Conservation (phyloP, 2,113 vertebrate genomes). For the Australoheros scitulus region DNA sequence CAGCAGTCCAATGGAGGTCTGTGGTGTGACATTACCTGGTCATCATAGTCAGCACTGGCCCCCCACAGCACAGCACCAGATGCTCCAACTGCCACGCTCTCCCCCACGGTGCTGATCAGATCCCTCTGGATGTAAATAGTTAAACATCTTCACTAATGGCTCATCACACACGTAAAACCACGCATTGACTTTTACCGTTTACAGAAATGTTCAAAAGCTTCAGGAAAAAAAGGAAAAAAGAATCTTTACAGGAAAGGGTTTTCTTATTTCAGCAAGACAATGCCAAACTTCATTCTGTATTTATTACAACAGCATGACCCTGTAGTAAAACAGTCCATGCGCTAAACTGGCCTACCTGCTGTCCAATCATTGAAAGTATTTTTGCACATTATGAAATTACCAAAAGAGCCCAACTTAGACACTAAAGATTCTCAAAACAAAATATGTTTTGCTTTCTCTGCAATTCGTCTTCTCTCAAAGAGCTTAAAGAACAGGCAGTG, state of each 20-base stretch:
- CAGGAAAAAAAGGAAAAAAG: too few relatives aligned
- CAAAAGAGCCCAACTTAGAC: too few relatives aligned
- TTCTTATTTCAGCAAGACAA: too few relatives aligned
- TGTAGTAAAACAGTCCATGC: neutral
- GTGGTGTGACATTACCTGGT: slow-evolving; percentile 64
- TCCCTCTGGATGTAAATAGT: slow-evolving; percentile 55
- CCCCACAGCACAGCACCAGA: slow-evolving; percentile 68
- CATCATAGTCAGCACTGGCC: slow-evolving; percentile 59
- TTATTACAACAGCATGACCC: too few relatives aligned
- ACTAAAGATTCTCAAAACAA: too few relatives aligned
- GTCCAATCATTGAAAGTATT: neutral
- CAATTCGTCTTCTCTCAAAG: neutral
- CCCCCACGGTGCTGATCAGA: slow-evolving; percentile 68
- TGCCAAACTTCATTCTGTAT: too few relatives aligned
- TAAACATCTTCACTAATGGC: neutral
- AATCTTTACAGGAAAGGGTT: too few relatives aligned
- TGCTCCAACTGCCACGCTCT: slow-evolving; percentile 63
- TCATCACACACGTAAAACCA: neutral
- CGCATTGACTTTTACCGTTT: neutral
- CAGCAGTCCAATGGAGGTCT: slow-evolving; percentile 34
- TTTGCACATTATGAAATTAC: neutral
- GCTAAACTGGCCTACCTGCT: neutral
- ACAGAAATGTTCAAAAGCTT: neutral
- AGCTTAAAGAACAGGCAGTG: neutral
- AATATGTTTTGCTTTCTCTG: neutral